Evolutionary conservation across 2,888 invertebrate genomes (phyloP).

Genomic region (Gryllus longicercus): DNA sequence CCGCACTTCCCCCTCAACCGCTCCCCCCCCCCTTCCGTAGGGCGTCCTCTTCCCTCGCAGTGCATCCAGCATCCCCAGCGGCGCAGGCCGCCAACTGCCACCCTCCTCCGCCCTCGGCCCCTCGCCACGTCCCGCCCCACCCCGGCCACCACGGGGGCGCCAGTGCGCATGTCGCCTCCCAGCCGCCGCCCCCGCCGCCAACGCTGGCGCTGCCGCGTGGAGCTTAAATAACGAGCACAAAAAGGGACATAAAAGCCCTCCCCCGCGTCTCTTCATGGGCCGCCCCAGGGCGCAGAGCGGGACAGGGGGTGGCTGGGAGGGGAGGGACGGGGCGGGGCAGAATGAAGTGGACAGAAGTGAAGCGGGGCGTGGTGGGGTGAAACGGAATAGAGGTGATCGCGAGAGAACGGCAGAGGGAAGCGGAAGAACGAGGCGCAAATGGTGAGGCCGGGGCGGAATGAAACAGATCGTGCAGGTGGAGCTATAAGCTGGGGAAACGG

Average conservation of each 20-base stretch:
- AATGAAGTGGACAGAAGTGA: neutral
- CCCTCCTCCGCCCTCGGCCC: neutral
- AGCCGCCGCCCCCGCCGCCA: neutral
- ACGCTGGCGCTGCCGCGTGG: neutral
- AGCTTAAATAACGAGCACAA: slow-evolving; percentile 4
- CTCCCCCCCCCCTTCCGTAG: neutral
- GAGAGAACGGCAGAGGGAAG: too few relatives aligned
- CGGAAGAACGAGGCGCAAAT: too few relatives aligned
- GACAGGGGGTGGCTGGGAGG: neutral
- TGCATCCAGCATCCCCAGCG: too few relatives aligned
- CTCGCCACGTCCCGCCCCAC: neutral
- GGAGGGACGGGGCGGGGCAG: neutral
- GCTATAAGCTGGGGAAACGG: too few relatives aligned
- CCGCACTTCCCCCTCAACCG: neutral
- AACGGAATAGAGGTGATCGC: too few relatives aligned
- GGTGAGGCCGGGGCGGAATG: too few relatives aligned
- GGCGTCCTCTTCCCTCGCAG: neutral
- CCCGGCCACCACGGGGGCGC: neutral
- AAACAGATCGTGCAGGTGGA: too few relatives aligned
- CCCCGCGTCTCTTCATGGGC: neutral
- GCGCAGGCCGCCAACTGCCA: too few relatives aligned
- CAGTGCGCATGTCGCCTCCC: neutral
- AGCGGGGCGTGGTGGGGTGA: neutral
- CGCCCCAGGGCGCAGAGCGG: neutral
- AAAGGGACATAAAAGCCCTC: slow-evolving; percentile 8